Conservation (phyloP, 2,888 invertebrate species). For the Dromius quadrimaculatus region DNA sequence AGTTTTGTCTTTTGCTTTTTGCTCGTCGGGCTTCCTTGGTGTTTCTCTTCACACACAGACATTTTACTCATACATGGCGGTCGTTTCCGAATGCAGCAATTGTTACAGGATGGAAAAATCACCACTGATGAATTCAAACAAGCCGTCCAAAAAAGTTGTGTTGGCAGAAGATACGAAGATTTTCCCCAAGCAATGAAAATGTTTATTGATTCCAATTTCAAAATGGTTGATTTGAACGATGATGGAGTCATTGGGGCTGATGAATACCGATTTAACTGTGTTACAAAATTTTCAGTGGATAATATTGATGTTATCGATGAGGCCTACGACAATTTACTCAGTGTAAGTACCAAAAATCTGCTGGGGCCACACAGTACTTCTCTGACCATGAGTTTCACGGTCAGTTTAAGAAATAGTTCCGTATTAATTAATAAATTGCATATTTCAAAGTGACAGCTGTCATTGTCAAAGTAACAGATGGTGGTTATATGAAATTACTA, state of each 20-base stretch:
- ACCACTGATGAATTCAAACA: constrained; percentile 85
- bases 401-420: no score
- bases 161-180: constrained; percentile 81
- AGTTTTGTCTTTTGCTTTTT: constrained; percentile 44
- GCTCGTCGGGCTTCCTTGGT: constrained; percentile 39
- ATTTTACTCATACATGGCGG: constrained; percentile 41
- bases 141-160: constrained; percentile 84
- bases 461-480: no score
- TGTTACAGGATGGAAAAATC: constrained; percentile 81
- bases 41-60: constrained; percentile 39
- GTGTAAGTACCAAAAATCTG: constrained; percentile 77
- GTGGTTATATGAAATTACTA: no score
- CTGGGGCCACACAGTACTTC: no score
- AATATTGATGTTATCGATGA: constrained; percentile 82
- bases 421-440: no score
- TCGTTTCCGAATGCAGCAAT: constrained; percentile 47
- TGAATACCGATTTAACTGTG: constrained; percentile 86
- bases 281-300: constrained; percentile 83
- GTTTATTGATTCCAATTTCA: constrained; percentile 87
- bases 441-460: no score
- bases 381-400: no score
- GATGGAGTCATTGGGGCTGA: constrained; percentile 84
- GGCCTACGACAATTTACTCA: constrained; percentile 80
- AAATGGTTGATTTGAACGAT: constrained; percentile 82
- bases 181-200: constrained; percentile 90